Evolutionary conservation across 2,888 invertebrate genomes (phyloP), one percentile per base, ranked within the genome.

Genomic region (Euclidia mi): DNA sequence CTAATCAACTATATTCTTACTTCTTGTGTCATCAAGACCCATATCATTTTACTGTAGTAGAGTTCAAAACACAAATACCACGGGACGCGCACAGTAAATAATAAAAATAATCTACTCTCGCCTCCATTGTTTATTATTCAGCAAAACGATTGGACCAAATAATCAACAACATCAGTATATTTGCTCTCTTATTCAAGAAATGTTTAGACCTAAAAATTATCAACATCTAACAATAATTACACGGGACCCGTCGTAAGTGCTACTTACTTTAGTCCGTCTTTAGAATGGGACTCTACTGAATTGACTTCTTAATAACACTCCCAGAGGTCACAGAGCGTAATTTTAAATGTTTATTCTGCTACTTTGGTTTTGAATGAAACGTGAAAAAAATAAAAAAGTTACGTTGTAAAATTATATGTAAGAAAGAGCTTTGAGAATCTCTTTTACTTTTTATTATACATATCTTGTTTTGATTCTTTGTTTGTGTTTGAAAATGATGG

Each of bases 291-390:
- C 48, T 57, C 50, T 65, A 56, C 67, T 69, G 78, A 80, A 80
- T 80, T 80, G 75, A 58, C 68, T 62, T 65, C 58, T 72, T 72
- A 76, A 75, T 75, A 73, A 63, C 43, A 29, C 57, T 51, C 50
- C 58, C 17, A 43, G 68, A 52, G 53, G 57, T 45, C 52, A 28
- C 42, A 55, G 38, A 25, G 44, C 28, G 35, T 58, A 56, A 67
- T 65, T 69, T 42, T 47, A 61, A 74, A 76, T 65, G 65, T 78
- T 71, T 68, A 69, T 68, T 58, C 46, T 49, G 70, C n/a, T 31
- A 12, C 53, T 52, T 68, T 45, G 37, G 35, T 28, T 18, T 38
- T 40, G 38, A 53, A 48, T 37, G 61, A 63, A 72, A 65, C 71
- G 62, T 57, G 73, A 52, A 20, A 64, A 63, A 59, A 67, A 49